Percentiles rank a stretch among this genome's conserved stretches.
Conservation (phyloP, 2,888 invertebrate species). For the Clitarchus hookeri region DNA sequence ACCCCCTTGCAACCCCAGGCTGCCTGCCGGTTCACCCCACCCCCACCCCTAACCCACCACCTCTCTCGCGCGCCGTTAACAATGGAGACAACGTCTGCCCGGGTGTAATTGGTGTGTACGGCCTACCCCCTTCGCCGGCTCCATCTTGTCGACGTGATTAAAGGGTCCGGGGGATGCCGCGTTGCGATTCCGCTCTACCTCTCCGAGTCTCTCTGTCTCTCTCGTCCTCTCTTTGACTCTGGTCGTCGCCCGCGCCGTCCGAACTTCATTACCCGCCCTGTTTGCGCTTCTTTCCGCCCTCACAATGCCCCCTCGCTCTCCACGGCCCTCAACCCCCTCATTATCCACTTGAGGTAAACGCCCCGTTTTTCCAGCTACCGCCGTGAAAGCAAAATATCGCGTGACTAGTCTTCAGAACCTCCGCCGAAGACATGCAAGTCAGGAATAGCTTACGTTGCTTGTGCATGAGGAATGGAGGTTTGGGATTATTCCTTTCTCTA, state of each 20-base stretch:
- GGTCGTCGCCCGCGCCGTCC: not conserved
- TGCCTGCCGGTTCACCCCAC: no score
- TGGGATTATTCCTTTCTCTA: no score
- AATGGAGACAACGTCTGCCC: not conserved
- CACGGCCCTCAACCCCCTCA: not conserved
- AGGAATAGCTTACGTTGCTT: no score
- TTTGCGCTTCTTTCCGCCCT: not conserved
- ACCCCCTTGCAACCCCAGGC: no score
- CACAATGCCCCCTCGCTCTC: not conserved
- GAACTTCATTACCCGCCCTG: not conserved
- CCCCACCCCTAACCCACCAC: not conserved
- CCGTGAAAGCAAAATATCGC: no score
- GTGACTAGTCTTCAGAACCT: no score
- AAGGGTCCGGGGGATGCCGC: not conserved
- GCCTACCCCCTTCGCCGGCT: not conserved
- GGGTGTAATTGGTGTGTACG: conserved; percentile 4
- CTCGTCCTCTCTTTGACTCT: not conserved
- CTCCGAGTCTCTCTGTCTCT: not conserved
- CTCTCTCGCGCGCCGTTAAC: not conserved
- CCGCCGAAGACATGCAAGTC: no score
- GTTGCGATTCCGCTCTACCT: not conserved
- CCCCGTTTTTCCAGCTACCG: not conserved
- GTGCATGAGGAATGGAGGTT: no score
- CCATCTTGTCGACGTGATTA: conserved; percentile 16
- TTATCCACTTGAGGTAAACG: not conserved